Evolutionary conservation across 2,888 invertebrate genomes (phyloP), one percentile per base, ranked within the genome.

Genomic region (Chymomyza caudatula): DNA sequence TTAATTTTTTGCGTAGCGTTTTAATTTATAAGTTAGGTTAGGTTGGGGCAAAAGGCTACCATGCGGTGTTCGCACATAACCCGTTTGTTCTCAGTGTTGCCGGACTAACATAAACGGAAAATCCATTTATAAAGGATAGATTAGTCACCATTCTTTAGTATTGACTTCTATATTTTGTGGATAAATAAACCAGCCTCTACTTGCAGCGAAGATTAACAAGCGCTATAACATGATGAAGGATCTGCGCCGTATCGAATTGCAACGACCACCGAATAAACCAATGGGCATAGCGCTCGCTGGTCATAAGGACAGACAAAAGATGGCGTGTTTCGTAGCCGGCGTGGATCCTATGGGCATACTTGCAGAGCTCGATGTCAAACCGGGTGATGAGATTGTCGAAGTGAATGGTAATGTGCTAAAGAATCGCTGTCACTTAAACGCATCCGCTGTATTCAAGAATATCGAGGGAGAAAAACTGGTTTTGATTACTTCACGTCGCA

Each of bases 261-360:
- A 94, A 87, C 93, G 96, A 60, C 94, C 94, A 29, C 92, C 93
- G 23, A 93, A 93, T 65, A 95, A 95, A 0, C 95, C 95, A 0
- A 92, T 99, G 61, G 99, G 99, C 2, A 93, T 99, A 71, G 96
- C 97, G 62, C 92, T 99, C 74, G 97, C 98, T 0, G 99, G 98
- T 0, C 98, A 98, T 91, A 94, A 95, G 87, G 98, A 98, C 91
- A 93, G 98, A 54, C 96, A 94, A 87, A 95, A 95, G 87, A 98
- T 98, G 98, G 97, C 97, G 23, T 98, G 98, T 67, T 98, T 98
- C 90, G 94, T 99, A 25, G 98, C 97, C 78, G 98, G 98, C n/a
- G 92, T 99, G 60, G 95, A 98, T 90, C 96, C 97, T 0, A 94
- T 94, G 2, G 98, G 98, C 13, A 92, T 95, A 0, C 96, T 97